phyloP scores from a whole-genome alignment of 2,888 invertebrate genomes.

The Halictus ligatus region DNA sequence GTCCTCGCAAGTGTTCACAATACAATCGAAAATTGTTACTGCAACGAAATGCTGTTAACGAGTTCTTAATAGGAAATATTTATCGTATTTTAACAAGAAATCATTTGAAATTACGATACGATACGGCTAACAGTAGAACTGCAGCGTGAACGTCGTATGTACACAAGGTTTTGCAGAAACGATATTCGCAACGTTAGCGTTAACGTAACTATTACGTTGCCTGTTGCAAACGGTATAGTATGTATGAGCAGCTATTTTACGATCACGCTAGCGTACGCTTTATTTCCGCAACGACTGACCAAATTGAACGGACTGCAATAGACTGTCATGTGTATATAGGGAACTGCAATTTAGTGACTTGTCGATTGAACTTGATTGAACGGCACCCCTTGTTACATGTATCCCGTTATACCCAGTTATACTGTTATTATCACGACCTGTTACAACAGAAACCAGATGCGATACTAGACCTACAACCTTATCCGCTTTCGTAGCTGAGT shows the following conservation, averaged over 20 bases:
- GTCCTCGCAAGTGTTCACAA: not conserved
- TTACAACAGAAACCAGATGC: not conserved
- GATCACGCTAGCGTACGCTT: not conserved
- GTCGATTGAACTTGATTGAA: not conserved
- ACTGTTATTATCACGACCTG: not conserved
- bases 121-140: not conserved
- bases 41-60: not conserved
- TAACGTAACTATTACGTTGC: not conserved
- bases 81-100: not conserved
- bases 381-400: too few species aligned
- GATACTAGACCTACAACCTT: not conserved
- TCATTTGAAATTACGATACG: not conserved
- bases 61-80: not conserved
- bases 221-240: not conserved
- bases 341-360: conserved; percentile 6
- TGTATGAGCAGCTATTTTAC: not conserved
- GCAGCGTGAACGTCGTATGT: not conserved
- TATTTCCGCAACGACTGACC: not conserved
- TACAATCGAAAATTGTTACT: not conserved
- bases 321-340: not conserved
- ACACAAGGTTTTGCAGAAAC: not conserved
- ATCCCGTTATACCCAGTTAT: not conserved
- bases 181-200: not conserved
- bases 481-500: not conserved
- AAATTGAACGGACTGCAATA: not conserved